Evolutionary conservation across 2,113 vertebrate species (phyloP), one percentile per base, ranked within the genome.

Genomic region (Nibea coibor): DNA sequence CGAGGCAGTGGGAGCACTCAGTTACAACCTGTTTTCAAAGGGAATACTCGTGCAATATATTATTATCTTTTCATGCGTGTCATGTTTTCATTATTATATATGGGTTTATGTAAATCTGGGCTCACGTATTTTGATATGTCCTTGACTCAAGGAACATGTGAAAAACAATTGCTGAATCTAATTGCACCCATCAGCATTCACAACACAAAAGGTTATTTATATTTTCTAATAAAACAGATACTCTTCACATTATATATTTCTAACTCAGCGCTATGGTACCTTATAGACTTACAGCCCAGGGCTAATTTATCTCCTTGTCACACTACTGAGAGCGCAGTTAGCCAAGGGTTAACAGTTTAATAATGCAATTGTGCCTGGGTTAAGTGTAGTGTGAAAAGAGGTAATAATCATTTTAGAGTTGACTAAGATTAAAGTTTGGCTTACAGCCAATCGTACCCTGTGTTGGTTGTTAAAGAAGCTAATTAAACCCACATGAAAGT

Each of bases 401-500:
- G 83, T 89, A 93, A 93, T 91, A 91, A 90, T 92, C 72, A 83
- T 90, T 92, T 89, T 86, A 68, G 80, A 88, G 80, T 84, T 83
- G 86, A 82, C 81, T 80, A 80, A 89, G 88, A 92, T 91, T 89
- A 87, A 89, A 88, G 86, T 90, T 81, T 87, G 88, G 87, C 87
- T 87, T 31, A 79, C 62, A 80, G 92, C 83, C 88, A 89, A 42
- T 82, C 59, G 86, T 71, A 78, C 72, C 39, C 73, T 84, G 84
- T 87, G 83, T 73, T 88, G 86, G 75, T 80, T 91, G 89, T 91
- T 91, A 89, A 91, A 92, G 77, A 88, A 89, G 85, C 88, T 91
- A 91, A 94, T 94, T 94, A 91, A 94, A 91, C 86, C 80, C 78
- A 89, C 83, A 91, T 84, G 82, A 93, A 91, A 92, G 88, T 72